phyloP scores from a whole-genome alignment of 2,113 vertebrate species.

The Melanocharis versteri region DNA sequence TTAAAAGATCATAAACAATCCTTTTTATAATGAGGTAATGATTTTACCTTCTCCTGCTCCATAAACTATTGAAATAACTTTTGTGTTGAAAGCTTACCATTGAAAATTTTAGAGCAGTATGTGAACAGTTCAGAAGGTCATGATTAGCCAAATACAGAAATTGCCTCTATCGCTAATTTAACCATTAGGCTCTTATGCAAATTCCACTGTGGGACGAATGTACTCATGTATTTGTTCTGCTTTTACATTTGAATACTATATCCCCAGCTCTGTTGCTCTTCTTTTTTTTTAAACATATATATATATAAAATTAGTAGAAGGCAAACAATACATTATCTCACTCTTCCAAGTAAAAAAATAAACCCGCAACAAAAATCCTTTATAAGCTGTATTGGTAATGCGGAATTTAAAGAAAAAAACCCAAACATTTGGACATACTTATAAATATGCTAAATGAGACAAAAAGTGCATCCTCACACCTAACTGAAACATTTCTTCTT shows the following conservation, averaged over 20 bases:
- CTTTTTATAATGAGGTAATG: neutral
- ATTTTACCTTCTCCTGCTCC: neutral
- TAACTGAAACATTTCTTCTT: neutral
- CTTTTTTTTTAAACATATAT: neutral
- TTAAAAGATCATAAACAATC: constrained; percentile 6
- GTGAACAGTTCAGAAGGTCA: neutral
- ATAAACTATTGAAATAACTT: neutral
- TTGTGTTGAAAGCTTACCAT: neutral
- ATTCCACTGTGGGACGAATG: neutral
- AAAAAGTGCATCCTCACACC: neutral
- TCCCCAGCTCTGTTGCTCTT: neutral
- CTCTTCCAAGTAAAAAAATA: neutral
- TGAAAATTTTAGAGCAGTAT: neutral
- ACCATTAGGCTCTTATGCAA: neutral
- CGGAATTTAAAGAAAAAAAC: neutral
- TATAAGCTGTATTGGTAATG: neutral
- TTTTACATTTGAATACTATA: constrained; percentile 2
- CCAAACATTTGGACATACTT: neutral
- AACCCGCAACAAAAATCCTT: rapidly evolving
- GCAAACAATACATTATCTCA: neutral
- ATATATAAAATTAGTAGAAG: neutral
- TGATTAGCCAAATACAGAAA: neutral
- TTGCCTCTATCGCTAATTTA: neutral
- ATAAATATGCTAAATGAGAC: neutral
- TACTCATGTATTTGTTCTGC: neutral